Evolutionary conservation across 2,797 vertebrate species (phyloP), one percentile per base, ranked within the genome.

Genomic region (Sciaenops ocellatus): DNA sequence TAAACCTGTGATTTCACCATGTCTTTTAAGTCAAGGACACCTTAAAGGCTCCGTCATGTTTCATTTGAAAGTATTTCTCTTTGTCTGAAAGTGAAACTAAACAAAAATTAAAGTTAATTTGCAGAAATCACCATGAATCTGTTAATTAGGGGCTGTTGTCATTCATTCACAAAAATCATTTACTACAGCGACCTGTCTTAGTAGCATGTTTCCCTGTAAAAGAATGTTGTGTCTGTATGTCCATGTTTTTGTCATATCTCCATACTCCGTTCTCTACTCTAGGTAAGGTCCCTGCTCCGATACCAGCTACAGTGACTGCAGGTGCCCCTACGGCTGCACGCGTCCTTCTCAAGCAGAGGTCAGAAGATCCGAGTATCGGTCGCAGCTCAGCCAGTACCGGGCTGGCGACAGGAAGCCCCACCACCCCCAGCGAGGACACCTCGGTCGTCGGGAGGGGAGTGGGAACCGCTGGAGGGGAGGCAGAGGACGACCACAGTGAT

Each of bases 401-500:
- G 46, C 96, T 97, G 77, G 96, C 95, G 18, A 96, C 96, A 1
- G 93, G 92, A 7, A 95, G 93, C 78, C 93, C 92, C 69, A 92
- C 90, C 79, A 95, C 83, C 84, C 96, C 96, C 89, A 96, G 89
- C 24, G 96, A 97, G 70, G 96, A 98, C 83, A 63, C 94, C 83
- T 95, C 91, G 59, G 90, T 88, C 6, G 91, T 90, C 52, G 93
- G 93, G 80, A 95, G 84, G 95, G 95, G 68, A 13, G 69, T 42
- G 0, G 85, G 64, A 52, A 70, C 87, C 1, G 78, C 84, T 10
- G 85, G 76, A 42, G 90, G 78, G 70, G 96, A 96, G 83, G 95
- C 95, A 69, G 97, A 97, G 30, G 98, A 99, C 62, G 97, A 99
- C 85, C 97, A 97, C 90, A 99, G 97, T 72, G 97, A 99, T 89